Percentiles rank a stretch among this genome's conserved stretches.
Conservation (phyloP, 2,113 vertebrate species). For the Solenodon paradoxus region DNA sequence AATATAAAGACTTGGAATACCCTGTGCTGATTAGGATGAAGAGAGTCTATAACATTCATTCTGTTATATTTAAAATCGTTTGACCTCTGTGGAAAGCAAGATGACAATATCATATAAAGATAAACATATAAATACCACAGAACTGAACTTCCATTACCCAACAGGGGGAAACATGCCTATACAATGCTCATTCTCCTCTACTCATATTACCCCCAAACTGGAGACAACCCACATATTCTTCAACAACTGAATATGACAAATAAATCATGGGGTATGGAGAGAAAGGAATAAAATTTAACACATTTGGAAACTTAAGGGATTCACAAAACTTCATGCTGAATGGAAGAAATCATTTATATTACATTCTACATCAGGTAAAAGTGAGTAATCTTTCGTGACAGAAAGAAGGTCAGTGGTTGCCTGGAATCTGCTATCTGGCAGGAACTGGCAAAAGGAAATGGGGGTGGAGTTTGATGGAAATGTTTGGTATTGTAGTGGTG, state of each 20-base stretch:
- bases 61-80: not conserved
- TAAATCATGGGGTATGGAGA: too few relatives aligned
- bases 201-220: not conserved
- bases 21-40: too few relatives aligned
- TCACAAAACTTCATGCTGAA: not conserved
- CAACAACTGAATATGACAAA: not conserved
- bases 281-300: not conserved
- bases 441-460: not conserved
- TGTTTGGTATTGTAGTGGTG: not conserved
- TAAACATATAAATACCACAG: not conserved
- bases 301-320: not conserved
- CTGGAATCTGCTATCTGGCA: not conserved
- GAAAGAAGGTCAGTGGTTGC: not conserved
- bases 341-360: not conserved
- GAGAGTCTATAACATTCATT: not conserved
- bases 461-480: too few relatives aligned
- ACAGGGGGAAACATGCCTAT: not conserved
- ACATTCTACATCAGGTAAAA: not conserved
- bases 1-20: not conserved
- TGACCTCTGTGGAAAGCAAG: not conserved
- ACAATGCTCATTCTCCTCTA: not conserved
- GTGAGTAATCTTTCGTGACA: not conserved
- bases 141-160: not conserved
- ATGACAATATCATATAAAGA: not conserved
- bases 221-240: too few relatives aligned